Evolutionary conservation across 2,888 invertebrate genomes (phyloP), one percentile per base, ranked within the genome.

Genomic region (Xanthorhoe spadicearia): DNA sequence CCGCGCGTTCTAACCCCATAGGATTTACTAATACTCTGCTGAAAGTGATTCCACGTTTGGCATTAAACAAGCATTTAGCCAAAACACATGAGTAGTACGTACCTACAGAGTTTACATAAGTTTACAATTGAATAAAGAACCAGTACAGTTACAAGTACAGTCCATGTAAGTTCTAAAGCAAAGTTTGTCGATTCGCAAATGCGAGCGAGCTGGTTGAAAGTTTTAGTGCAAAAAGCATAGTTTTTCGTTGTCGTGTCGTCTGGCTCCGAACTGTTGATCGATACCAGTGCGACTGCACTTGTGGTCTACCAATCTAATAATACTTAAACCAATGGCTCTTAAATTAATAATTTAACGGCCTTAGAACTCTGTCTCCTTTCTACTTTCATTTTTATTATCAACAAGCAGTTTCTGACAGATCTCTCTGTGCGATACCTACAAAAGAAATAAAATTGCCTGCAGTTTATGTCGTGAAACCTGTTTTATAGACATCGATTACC

Each of bases 241-340:
- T 88, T 90, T 89, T 90, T 87, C 86, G 83, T 83, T 73, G 75
- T 68, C 81, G 60, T 60, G 68, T 64, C 64, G 90, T 89, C 90
- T 89, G 80, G 87, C 83, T 75, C 77, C 81, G 74, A 80, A 79
- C 72, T 71, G 76, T 81, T 69, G 86, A 90, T 92, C 92, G 87
- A 91, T 92, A 87, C 64, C 74, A 75, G 64, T 68, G 70, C 77
- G 70, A 77, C 82, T 83, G 83, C 85, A 84, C 71, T 74, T 23
- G 38, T 35, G 10, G 35, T 51, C 49, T 38, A 57, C 51, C 46
- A 52, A 19, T 35, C 43, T 59, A 50, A 43, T 15, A 43, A 7
- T 28, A 56, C 23, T 38, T 19, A 19, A 19, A 46, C 19, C 19
- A 48, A 28, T 32, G 17, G 13, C 18, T 17, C 46, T 32, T 57